Percentiles rank a stretch among this genome's conserved stretches.
These are phyloP conservation scores for Cremastinae sp. DNA, from an alignment of 2,888 invertebrate genomes.

Conservation along the genomic window DNA sequence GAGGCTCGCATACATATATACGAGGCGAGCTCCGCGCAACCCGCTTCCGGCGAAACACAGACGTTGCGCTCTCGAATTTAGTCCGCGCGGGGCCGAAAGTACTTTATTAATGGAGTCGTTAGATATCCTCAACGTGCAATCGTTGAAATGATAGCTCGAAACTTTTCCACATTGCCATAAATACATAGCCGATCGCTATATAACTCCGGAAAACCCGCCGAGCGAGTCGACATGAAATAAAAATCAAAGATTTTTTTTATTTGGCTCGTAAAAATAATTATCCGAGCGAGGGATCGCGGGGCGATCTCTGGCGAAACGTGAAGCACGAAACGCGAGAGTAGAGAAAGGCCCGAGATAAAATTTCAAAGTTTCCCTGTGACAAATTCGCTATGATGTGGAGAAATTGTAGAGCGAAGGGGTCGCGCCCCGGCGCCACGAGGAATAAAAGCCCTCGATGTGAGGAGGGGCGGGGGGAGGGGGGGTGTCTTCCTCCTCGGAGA, in stretches of 20 bases:
- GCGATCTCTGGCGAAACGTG: too few relatives aligned
- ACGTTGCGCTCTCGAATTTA: conserved; percentile 14
- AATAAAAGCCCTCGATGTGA: too few relatives aligned
- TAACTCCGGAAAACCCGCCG: too few relatives aligned
- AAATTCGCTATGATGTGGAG: conserved; percentile 42
- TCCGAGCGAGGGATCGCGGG: too few relatives aligned
- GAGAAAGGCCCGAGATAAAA: conserved; percentile 4
- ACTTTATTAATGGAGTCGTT: conserved; percentile 76
- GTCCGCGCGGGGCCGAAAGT: conserved; percentile 25
- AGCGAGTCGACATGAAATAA: too few relatives aligned
- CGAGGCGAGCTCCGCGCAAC: too few relatives aligned
- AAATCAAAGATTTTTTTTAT: too few relatives aligned
- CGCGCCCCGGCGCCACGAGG: conserved; percentile 22
- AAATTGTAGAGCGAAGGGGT: conserved; percentile 35
- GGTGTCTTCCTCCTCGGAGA: conserved; percentile 12
- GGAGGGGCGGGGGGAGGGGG: conserved; percentile 20
- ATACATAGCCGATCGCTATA: too few relatives aligned
- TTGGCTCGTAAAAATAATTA: too few relatives aligned
- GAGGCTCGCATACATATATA: too few relatives aligned
- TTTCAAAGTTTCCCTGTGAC: conserved; percentile 29
- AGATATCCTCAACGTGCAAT: conserved; percentile 47
- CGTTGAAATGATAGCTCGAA: conserved; percentile 18
- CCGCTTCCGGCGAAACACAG: conserved; percentile 9
- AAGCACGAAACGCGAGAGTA: too few relatives aligned
- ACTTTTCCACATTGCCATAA: not conserved